phyloP scores from a whole-genome alignment of 2,888 invertebrate species.

The Drosophila emarginata region DNA sequence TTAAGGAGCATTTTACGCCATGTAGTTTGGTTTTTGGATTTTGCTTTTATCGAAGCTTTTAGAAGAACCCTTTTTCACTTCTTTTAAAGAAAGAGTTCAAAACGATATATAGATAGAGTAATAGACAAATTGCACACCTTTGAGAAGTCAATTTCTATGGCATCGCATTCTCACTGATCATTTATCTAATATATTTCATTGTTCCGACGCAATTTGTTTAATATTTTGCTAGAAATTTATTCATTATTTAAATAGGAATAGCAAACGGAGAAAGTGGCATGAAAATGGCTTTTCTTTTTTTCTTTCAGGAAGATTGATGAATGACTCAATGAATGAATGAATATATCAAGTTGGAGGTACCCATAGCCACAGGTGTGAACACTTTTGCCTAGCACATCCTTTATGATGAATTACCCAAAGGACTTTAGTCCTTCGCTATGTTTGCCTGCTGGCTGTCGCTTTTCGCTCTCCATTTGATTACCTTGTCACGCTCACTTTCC shows the following conservation, averaged over 20 bases:
- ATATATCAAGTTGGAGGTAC: neutral
- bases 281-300: neutral
- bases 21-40: conserved; percentile 13
- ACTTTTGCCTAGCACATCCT: conserved; percentile 15
- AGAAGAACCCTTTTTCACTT: conserved; percentile 4
- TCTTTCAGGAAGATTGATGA: neutral
- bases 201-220: neutral
- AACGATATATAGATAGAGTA: neutral
- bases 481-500: conserved; percentile 52
- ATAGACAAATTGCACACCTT: conserved; percentile 11
- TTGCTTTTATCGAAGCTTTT: conserved; percentile 8
- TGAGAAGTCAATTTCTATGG: neutral
- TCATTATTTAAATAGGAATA: conserved; percentile 2
- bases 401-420: conserved; percentile 64
- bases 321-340: conserved; percentile 5
- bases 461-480: conserved; percentile 49
- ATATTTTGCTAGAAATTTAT: conserved; percentile 6
- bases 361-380: conserved; percentile 15
- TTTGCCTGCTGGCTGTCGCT: conserved; percentile 9
- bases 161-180: neutral
- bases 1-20: conserved; percentile 9
- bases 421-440: conserved; percentile 2
- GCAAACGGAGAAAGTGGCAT: neutral
- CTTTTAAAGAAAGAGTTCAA: neutral
- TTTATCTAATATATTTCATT: conserved; percentile 2